Evolutionary conservation across 2,888 invertebrate genomes (phyloP), one percentile per base, ranked within the genome.

Genomic region (Platycnemis pennipes): DNA sequence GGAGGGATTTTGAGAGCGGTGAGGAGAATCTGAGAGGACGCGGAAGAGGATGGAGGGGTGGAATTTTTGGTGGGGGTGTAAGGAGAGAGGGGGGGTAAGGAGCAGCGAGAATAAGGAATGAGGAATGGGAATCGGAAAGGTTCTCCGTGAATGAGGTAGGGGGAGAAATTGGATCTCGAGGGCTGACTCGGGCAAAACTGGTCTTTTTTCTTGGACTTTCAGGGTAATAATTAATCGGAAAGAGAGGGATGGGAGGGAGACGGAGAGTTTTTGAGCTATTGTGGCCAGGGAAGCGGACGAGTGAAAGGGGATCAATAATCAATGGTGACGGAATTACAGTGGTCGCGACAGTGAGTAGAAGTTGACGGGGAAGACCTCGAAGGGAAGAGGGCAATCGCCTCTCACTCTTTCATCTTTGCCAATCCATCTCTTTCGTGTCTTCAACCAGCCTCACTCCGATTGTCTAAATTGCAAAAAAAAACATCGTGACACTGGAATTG

Each of bases 171-270:
- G 89, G 22, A 89, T 37, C 16, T 56, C 89, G 42, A 56, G 22
- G 88, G 49, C 11, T n/a, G 42, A 44, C 11, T 53, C 26, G n/a
- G 37, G 37, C 13, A n/a, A 26, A 49, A 49, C 49, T 3, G 11
- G 31, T 88, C 49, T 88, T 49, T 88, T 88, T 19, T 88, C 37
- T 19, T 49, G 31, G 88, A n/a, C 31, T 13, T 63, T 45, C 45
- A n/a, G 19, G 37, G 31, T 53, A 89, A 89, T 49, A 89, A 89
- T 89, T 89, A 53, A 89, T 89, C 46, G 22, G 45, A 46, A 86
- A 19, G 86, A 42, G 86, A 31, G 49, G 31, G 56, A 37, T 5
- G 89, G 37, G 53, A 26, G 37, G 16, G 56, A 42, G 26, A 19
- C n/a, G n/a, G n/a, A n/a, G n/a, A n/a, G n/a, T n/a, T 11, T 19